Percentiles rank a stretch among this genome's conserved stretches.
Conservation (phyloP, 2,888 invertebrate species). For the Eremobia ochroleuca region DNA sequence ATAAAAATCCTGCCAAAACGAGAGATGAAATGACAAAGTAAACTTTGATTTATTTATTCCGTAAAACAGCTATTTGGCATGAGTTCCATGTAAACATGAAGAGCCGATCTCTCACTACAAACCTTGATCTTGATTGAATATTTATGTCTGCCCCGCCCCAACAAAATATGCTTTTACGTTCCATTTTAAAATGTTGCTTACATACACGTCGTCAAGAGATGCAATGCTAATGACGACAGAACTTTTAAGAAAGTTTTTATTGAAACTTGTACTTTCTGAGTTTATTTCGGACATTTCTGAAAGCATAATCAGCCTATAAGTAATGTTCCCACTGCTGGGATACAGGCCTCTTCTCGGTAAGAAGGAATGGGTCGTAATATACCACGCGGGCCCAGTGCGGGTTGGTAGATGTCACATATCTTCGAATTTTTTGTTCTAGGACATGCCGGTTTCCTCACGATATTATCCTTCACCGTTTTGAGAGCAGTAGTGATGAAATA, state of each 20-base stretch:
- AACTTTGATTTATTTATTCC: not conserved
- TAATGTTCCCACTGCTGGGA: not conserved
- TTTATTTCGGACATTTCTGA: not conserved
- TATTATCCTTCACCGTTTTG: no score
- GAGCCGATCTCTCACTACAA: slow-evolving; percentile 39
- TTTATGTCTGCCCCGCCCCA: slow-evolving; percentile 35
- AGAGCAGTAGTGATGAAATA: no score
- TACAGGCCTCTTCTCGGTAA: not conserved
- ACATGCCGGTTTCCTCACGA: no score
- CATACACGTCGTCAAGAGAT: slow-evolving; percentile 20
- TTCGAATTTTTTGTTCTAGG: no score
- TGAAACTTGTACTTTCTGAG: not conserved
- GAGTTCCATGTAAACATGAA: slow-evolving; percentile 23
- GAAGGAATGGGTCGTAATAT: not conserved
- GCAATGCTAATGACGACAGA: slow-evolving; percentile 20
- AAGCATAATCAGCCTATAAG: not conserved
- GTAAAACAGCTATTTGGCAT: slow-evolving; percentile 39
- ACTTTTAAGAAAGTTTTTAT: slow-evolving; percentile 9
- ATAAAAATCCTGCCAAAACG: not conserved
- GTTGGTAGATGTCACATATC: no score
- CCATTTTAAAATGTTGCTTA: slow-evolving; percentile 23
- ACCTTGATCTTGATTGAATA: slow-evolving; percentile 46
- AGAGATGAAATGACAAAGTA: slow-evolving; percentile 11
- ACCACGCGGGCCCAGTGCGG: no score
- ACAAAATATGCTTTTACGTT: slow-evolving; percentile 3